A percentile compares a stretch with the other conserved stretches of the same genome.
phyloP scores from a whole-genome alignment of 2,888 invertebrate species.

The Escarpia spicata region DNA sequence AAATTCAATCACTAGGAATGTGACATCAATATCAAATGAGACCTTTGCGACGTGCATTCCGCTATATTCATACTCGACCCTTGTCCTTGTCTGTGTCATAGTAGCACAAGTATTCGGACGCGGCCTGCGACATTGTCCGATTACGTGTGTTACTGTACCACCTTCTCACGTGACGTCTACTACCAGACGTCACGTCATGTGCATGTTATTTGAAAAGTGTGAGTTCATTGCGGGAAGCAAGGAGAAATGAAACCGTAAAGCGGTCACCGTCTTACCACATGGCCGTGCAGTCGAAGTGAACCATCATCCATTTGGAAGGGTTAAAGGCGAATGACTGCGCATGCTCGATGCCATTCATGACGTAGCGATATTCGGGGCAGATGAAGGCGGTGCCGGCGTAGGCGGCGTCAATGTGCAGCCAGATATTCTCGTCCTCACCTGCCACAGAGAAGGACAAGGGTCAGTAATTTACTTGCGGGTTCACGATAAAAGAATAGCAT shows the following conservation, averaged over 20 bases:
- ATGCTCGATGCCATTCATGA: conserved; percentile 80
- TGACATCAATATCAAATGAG: too few species aligned
- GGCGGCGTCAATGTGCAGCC: conserved; percentile 98
- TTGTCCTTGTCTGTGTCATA: too few species aligned
- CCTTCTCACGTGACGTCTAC: too few species aligned
- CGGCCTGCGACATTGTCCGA: too few species aligned
- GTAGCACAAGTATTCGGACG: too few species aligned
- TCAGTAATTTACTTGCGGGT: not conserved
- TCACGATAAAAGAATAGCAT: not conserved
- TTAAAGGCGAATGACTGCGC: conserved; percentile 97
- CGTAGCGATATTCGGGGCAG: conserved; percentile 92
- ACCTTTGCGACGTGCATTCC: too few species aligned
- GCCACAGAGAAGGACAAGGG: not conserved
- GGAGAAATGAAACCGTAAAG: not conserved
- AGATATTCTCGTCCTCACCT: conserved; percentile 82
- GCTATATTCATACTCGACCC: too few species aligned
- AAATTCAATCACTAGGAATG: too few species aligned
- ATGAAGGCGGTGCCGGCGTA: conserved; percentile 95
- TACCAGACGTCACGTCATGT: too few species aligned
- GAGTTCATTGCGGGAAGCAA: too few species aligned
- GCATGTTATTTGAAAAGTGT: too few species aligned
- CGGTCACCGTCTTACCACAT: conserved; percentile 82
- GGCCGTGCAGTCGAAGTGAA: conserved; percentile 98
- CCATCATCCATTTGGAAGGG: conserved; percentile 98
- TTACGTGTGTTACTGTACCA: too few species aligned